Base-by-base conservation (phyloP, 2,888 invertebrate species). In the Dynastes grantii region DNA sequence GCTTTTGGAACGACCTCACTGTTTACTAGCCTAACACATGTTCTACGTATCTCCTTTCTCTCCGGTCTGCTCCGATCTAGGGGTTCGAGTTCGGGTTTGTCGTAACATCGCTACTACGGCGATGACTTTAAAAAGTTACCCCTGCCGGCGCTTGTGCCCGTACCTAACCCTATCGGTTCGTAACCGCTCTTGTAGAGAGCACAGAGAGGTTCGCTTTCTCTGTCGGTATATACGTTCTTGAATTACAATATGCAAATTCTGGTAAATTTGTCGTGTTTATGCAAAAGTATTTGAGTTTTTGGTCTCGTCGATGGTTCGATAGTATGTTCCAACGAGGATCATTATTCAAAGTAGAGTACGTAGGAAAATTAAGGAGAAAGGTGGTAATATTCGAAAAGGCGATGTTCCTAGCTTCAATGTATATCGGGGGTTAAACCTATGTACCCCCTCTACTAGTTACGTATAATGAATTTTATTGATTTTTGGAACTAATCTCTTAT, bases 241-340 rank as follows among this genome's bases (percentile, higher is more conserved):
- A 37, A 87, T 86, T 86, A 86, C 85, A 83, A 83, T 85, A 87
- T 88, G 87, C 85, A 87, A 87, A 88, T 87, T 84, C 32, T 61
- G 81, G 82, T 80, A 85, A 86, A 87, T 87, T 87, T 86, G 86
- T 86, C 85, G 85, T 86, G 86, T 86, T 87, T 87, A 87, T 85
- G 90, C 84, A 68, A 68, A 68, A 77, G 68, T 77, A 68, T 68
- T 58, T 32, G 68, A 68, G 76, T 68, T 85, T 79, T 86, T 83
- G 81, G 81, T 80, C 84, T 81, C 84, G 84, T 84, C 85, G 85
- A 84, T 84, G 84, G 84, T 83, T 83, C 84, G 82, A 65, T 65
- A 61, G 37, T 83, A 84, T 85, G 85, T 85, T 86, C 55, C 27
- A 13, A 63, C 63, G 63, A 32, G 63, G 13, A 29, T 32, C 29